Evolutionary conservation across 2,113 vertebrate genomes (phyloP), one percentile per base, ranked within the genome.

Genomic region (Thalassoma bifasciatum): DNA sequence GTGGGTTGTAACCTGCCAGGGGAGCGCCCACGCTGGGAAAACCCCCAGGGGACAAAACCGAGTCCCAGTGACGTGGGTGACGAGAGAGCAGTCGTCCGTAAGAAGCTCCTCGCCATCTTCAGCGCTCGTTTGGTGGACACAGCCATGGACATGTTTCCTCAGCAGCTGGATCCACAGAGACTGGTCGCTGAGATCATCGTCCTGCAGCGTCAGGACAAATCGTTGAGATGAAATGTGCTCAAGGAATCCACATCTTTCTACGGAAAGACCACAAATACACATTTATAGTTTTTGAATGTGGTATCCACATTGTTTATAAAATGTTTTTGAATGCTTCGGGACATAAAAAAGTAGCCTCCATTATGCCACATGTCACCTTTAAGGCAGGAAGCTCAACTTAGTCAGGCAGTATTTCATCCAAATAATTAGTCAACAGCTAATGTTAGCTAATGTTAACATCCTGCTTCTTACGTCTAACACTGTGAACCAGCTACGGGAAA

Each of bases 61-160:
- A 91, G 82, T 11, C 77, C 86, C 36, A 77, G 90, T 49, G 19
- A n/a, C 0, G 79, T 85, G 0, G 79, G 85, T 0, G 86, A 94
- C 46, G 93, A 96, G 76, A 75, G 95, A 21, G 92, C 94, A 44
- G 95, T 88, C 0, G 94, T 97, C 42, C 93, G 94, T 0, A 94
- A 96, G 81, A 98, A 95, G 74, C 92, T 99, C 4, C 95, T 95
- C 0, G 94, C 95, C 0, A 96, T 98, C 76, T 99, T 98, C 72
- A 96, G 96, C 3, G 93, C 92, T 0, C 89, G 93, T 34, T 79
- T 97, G 82, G 97, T 99, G 3, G 95, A 97, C 77, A 89, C 88
- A 0, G 96, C 95, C 51, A 99, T 99, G 97, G 90, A 84, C 58
- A 95, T 90, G 86, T 97, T 95, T 79, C 97, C 97, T 0, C 93